These are phyloP conservation scores for Iguana delicatissima DNA, from an alignment of 2,797 vertebrate genomes.

Conservation along the genomic window DNA sequence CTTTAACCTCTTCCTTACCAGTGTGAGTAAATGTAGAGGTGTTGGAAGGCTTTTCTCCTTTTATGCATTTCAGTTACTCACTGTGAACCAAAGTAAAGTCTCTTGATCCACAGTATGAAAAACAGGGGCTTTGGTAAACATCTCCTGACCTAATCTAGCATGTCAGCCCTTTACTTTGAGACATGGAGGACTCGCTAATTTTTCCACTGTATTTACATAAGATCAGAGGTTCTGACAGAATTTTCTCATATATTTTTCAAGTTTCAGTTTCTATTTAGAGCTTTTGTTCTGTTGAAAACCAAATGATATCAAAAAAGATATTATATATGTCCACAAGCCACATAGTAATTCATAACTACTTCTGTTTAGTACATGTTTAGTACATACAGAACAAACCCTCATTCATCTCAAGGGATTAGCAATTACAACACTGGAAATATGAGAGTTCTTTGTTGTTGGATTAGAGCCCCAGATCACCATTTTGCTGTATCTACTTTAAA, in stretches of 20 bases:
- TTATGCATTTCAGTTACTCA: background rate
- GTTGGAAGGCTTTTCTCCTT: background rate
- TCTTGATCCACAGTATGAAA: background rate
- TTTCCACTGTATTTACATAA: background rate
- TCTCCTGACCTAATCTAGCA: background rate
- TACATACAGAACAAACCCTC: background rate
- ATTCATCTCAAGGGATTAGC: background rate
- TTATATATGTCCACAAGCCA: background rate
- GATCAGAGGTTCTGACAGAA: background rate
- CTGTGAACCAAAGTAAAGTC: background rate
- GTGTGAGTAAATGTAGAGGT: background rate
- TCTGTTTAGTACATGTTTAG: background rate
- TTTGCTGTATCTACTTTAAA: background rate
- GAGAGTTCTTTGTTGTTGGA: background rate
- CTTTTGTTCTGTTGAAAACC: background rate
- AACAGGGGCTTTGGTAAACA: background rate
- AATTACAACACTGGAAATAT: background rate
- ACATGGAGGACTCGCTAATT: background rate
- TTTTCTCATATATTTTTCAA: background rate
- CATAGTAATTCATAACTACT: background rate
- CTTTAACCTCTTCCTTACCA: constrained; percentile 18
- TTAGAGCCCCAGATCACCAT: background rate
- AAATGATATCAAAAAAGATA: background rate
- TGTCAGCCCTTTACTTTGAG: background rate
- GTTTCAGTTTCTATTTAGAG: background rate